Evolutionary conservation across 2,113 vertebrate genomes (phyloP).

Genomic region (Brevimyrus niger): DNA sequence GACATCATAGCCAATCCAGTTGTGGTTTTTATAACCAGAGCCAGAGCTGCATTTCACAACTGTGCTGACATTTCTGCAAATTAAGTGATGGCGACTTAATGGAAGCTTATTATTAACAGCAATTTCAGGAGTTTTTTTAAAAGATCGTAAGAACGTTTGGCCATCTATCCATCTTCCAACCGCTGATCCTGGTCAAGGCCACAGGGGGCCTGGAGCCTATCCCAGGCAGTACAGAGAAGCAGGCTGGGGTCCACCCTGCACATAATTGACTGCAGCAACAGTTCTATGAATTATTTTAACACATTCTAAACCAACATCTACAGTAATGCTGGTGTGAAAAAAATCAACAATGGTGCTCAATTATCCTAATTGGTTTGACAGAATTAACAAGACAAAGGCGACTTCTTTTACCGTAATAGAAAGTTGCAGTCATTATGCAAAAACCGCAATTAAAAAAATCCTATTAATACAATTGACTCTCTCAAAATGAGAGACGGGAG

Average conservation of each 20-base stretch:
- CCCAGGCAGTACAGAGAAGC: background rate
- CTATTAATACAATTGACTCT: background rate
- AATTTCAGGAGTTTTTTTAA: background rate
- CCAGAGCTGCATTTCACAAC: background rate
- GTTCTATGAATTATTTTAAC: background rate
- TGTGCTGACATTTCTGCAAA: background rate
- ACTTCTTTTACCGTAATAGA: background rate
- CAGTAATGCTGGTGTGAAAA: background rate
- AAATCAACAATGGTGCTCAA: background rate
- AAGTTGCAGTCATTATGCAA: background rate
- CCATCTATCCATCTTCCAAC: background rate
- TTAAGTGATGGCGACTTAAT: background rate
- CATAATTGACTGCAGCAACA: background rate
- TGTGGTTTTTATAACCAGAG: conserved; percentile 31
- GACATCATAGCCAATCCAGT: conserved; percentile 42
- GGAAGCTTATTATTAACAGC: conserved; percentile 5
- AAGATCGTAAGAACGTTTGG: background rate
- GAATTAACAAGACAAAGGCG: background rate
- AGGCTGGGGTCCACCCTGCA: background rate
- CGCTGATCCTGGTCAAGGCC: background rate
- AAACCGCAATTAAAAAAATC: background rate
- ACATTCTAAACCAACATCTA: background rate
- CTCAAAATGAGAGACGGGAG: background rate
- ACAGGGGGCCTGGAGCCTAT: background rate
- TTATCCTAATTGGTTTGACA: background rate